Conservation (phyloP, 1,140 invertebrate species). For the Eurosta solidaginis region DNA sequence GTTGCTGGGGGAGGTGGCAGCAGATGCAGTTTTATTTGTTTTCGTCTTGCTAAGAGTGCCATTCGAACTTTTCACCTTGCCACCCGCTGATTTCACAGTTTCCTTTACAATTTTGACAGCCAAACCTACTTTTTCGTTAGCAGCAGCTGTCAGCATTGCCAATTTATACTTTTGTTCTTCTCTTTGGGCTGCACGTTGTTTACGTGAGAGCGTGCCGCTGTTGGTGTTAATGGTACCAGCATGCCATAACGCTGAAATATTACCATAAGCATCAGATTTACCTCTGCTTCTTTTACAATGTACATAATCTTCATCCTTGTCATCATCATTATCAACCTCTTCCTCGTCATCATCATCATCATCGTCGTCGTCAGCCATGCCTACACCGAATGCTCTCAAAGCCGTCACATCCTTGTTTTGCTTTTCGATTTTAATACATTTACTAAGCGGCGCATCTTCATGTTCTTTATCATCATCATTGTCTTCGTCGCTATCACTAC, state of each 20-base stretch:
- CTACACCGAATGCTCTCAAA: slow-evolving; percentile 37
- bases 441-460: no score
- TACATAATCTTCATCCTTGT: slow-evolving; percentile 31
- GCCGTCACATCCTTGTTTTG: no score
- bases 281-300: not conserved
- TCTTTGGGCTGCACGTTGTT: not conserved
- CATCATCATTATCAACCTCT: slow-evolving; percentile 30
- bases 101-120: no score
- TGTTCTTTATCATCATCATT: slow-evolving; percentile 30
- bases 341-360: slow-evolving; percentile 7
- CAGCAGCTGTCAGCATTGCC: not conserved
- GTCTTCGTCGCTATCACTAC: not conserved
- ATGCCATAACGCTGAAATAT: not conserved
- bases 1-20: no score
- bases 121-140: no score
- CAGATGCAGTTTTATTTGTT: not conserved
- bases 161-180: slow-evolving; percentile 23
- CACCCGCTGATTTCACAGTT: no score
- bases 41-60: not conserved
- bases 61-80: not conserved
- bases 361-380: slow-evolving; percentile 38
- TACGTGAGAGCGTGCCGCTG: not conserved
- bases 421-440: no score
- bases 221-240: not conserved
- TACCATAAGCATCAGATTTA: not conserved